Conservation (phyloP, 2,797 vertebrate genomes). For the Glossophaga mutica region DNA sequence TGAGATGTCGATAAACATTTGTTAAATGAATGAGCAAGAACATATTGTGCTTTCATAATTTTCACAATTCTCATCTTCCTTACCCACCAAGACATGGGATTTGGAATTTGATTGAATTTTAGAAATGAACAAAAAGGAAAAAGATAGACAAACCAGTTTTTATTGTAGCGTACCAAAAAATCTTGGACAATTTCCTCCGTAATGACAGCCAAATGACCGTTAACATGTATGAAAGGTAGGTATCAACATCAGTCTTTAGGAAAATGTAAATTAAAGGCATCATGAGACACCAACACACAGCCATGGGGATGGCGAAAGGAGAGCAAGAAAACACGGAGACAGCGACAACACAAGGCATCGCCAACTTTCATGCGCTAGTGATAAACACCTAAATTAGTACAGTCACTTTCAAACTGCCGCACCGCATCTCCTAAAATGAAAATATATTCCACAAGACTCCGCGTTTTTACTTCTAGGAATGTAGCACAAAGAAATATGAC, state of each 20-base stretch:
- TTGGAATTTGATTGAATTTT: neutral
- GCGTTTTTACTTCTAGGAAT: neutral
- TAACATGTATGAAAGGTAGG: neutral
- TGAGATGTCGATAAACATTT: neutral
- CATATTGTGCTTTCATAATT: neutral
- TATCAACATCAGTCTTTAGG: neutral
- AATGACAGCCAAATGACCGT: neutral
- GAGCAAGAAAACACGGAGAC: neutral
- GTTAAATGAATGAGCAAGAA: neutral
- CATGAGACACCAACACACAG: neutral
- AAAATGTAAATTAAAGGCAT: neutral
- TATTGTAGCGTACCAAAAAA: neutral
- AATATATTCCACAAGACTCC: neutral
- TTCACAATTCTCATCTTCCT: neutral
- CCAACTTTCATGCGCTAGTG: neutral
- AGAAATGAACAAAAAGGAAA: neutral
- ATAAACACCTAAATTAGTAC: neutral
- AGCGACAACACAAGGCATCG: neutral
- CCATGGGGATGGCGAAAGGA: neutral
- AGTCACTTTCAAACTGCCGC: neutral
- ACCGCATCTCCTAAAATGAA: neutral
- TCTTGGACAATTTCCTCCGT: neutral
- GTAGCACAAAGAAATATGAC: neutral
- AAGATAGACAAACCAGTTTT: neutral
- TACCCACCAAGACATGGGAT: neutral